Evolutionary conservation across 2,888 invertebrate species (phyloP), one percentile per base, ranked within the genome.

Genomic region (Palloptera scutellata): DNA sequence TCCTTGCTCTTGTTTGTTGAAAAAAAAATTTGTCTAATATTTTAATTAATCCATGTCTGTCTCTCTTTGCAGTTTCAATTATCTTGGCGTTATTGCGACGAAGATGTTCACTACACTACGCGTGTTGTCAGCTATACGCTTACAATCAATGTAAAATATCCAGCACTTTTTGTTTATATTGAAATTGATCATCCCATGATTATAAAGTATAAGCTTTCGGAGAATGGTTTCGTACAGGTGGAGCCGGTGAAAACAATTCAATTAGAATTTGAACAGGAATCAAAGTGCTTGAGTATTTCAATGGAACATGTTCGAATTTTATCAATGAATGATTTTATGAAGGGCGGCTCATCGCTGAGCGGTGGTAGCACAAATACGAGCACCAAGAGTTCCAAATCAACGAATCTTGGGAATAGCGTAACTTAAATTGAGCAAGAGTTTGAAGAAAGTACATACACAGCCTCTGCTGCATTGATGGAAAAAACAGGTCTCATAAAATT

Each of bases 161-260:
- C 85, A 0, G 83, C 84, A 0, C 62, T 85, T 0, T 84, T 84
- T 62, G 77, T 86, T 2, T 84, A 81, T 53, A 62, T 85, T 13
- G 81, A 84, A 69, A 30, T 86, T 1, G 48, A 65, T 0, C 77
- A 81, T 72, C 73, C 73, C 0, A 59, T 71, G 12, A 73, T 81
- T 5, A 67, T 74, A 4, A 73, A 71, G 13, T 83, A 84, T 68
- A 74, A 68, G 42, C 75, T 85, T 17, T 84, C 84, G 1, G 77
- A 75, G 20, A 85, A 85, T 74, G 85, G 84, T 6, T 84, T 82
- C 53, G 78, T 84, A 20, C 83, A 84, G 73, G 72, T 80, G 4
- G 75, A 77, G 1, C 82, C 84, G 0, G 76, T 80, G 1, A 78
- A 80, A 71, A 78, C 72, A 10, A 68, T 85, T 0, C 77, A 80